Base-by-base conservation (phyloP, 2,797 vertebrate species). In the Platalea minor region DNA sequence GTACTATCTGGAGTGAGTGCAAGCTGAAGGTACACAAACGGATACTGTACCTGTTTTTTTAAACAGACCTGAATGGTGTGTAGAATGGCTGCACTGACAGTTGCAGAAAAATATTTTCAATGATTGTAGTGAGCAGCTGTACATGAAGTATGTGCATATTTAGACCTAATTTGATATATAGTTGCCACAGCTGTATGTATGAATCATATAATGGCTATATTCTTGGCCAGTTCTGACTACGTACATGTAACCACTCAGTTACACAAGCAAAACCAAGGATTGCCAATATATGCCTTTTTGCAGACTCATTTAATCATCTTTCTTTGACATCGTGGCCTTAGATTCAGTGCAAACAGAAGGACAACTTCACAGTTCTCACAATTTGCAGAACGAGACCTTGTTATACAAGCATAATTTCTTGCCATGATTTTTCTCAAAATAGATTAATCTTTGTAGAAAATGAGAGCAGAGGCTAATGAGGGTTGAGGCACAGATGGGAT, bases 391-490 rank as follows among this genome's bases (percentile, higher is more conserved):
- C 10, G n/a, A 89, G 51, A 74, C 74, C 91, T 91, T 39, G 6
- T 92, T 85, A 78, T 64, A 53, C 18, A 48, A 83, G 72, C 89
- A 83, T 54, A 51, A 80, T 88, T 80, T 72, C 81, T 83, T 91
- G 75, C 57, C 54, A 15, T 37, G 41, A 29, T 88, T 94, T 80
- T 92, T 59, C 87, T 72, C 65, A 73, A 93, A 96, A 94, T 33
- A 91, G 78, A 89, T 86, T 81, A 69, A 88, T 95, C 79, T 91
- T 75, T 23, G 53, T 75, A 61, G 86, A 61, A 93, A 92, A 93
- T n/a, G 50, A 92, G 76, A 88, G 81, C 73, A 94, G 65, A 83
- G 89, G 85, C 82, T 93, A 96, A 95, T 86, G 88, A 94, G 70
- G 73, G 76, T 28, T 77, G 73, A 93, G 83, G 81, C 81, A 87